Evolutionary conservation across 2,888 invertebrate species (phyloP).

Genomic region (Dusona sp.): DNA sequence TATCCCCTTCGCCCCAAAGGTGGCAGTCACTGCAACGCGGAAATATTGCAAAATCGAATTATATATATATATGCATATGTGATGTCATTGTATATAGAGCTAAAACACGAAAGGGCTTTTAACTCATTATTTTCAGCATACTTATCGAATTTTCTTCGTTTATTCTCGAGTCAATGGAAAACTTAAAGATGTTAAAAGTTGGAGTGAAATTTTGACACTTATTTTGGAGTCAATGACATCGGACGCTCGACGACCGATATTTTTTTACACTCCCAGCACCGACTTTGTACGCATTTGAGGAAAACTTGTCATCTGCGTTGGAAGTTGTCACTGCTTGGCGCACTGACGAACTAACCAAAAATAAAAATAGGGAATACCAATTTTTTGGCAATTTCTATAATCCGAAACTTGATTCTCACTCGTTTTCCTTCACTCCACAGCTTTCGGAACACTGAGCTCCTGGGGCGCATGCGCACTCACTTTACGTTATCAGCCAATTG

Average conservation of each 20-base stretch:
- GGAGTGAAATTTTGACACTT: background rate
- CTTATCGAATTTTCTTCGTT: background rate
- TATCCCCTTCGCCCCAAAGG: slow-evolving; percentile 43
- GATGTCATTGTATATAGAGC: slow-evolving; percentile 5
- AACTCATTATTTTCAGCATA: background rate
- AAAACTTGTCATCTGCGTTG: background rate
- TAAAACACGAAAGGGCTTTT: background rate
- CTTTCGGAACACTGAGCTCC: background rate
- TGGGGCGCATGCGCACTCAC: background rate
- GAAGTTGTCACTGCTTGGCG: background rate
- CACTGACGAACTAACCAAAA: background rate
- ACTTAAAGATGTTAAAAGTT: background rate
- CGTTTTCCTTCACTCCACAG: slow-evolving; percentile 1
- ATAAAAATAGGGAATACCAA: background rate
- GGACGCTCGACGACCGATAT: slow-evolving; percentile 2
- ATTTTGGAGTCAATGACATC: slow-evolving; percentile 15
- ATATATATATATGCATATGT: background rate
- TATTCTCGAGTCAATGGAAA: background rate
- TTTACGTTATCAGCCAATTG: background rate
- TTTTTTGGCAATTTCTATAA: background rate
- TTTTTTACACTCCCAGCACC: background rate
- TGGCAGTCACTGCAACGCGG: slow-evolving; percentile 47
- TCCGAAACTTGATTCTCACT: background rate
- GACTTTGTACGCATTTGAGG: background rate
- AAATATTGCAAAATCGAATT: slow-evolving; percentile 28